phyloP scores from a whole-genome alignment of 2,888 invertebrate species.

The Drosophila tripunctata region DNA sequence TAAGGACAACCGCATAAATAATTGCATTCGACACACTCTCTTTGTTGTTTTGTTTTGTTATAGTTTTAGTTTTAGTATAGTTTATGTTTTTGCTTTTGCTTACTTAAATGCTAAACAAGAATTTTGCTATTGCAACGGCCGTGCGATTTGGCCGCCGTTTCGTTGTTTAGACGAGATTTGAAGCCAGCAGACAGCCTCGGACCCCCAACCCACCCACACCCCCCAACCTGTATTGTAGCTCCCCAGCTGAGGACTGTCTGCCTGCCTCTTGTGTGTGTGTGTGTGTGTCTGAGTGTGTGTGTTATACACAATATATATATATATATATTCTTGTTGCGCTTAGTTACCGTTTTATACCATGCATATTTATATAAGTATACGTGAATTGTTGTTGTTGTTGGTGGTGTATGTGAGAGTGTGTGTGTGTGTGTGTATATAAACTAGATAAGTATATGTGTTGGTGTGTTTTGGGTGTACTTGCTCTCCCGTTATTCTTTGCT shows the following conservation, averaged over 20 bases:
- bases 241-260: no score
- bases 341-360: constrained; percentile 71
- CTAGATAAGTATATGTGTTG: constrained; percentile 49
- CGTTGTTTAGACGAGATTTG: constrained; percentile 64
- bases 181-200: constrained; percentile 19
- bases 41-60: constrained; percentile 28
- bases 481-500: constrained; percentile 7
- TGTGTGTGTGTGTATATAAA: constrained; percentile 36
- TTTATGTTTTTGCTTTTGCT: constrained; percentile 19
- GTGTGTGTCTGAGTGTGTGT: constrained; percentile 40
- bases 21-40: constrained; percentile 45
- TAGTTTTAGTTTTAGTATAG: constrained; percentile 14
- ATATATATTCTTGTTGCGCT: constrained; percentile 72
- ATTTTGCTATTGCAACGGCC: constrained; percentile 73
- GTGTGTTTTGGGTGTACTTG: constrained; percentile 18
- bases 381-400: constrained; percentile 26
- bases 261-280: constrained; percentile 11
- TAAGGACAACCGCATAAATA: constrained; percentile 30
- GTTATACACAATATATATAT: no score
- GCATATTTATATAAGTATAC: constrained; percentile 75
- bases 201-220: neutral
- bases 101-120: constrained; percentile 76
- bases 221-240: no score
- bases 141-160: constrained; percentile 32
- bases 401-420: constrained; percentile 7